Evolutionary conservation across 2,113 vertebrate genomes (phyloP), one percentile per base, ranked within the genome.

Genomic region (Nycticryphes semicollaris): DNA sequence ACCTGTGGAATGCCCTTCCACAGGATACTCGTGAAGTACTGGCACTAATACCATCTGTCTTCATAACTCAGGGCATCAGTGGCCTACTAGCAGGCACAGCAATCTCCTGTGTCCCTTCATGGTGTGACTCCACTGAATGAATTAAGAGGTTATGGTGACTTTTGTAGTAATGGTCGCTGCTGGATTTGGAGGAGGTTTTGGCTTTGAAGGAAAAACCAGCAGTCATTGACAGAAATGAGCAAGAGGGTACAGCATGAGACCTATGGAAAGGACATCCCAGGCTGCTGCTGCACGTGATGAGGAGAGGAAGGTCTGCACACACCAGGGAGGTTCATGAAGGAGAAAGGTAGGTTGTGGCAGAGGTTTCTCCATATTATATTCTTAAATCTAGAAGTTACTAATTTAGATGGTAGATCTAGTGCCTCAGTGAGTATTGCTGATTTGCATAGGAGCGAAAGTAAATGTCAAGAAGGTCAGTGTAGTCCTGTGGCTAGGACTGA

Each of bases 1-100:
- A 95, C 85, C 88, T 82, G 88, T 73, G 83, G 90, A 96, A 94
- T 87, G 76, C 66, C 83, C 73, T 93, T 79, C 76, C 60, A 84
- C 17, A 19, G 41, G 86, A 50, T 66, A 33, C 27, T 89, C 33
- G 22, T 10, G 5, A 63, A 64, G 33, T 47, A 37, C 37, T 45
- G 80, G 56, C 66, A 37, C n/a, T 84, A 45, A 73, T 54, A 19
- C 13, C 50, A 50, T 84, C 33, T 82, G 37, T 82, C 93, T 96
- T 93, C 73, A 43, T 91, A 89, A 87, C 31, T 89, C 84, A 89
- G 90, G 39, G 35, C 80, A 76, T 69, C 76, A 5, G 63, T 35
- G 89, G 41, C 45, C 62, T 62, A 39, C 66, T 13, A 54, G 47
- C 41, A n/a, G n/a, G n/a, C n/a, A n/a, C n/a, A n/a, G n/a, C 24